These are phyloP conservation scores for Microtus pennsylvanicus DNA, from an alignment of 2,113 vertebrate species.

Conservation along the genomic window DNA sequence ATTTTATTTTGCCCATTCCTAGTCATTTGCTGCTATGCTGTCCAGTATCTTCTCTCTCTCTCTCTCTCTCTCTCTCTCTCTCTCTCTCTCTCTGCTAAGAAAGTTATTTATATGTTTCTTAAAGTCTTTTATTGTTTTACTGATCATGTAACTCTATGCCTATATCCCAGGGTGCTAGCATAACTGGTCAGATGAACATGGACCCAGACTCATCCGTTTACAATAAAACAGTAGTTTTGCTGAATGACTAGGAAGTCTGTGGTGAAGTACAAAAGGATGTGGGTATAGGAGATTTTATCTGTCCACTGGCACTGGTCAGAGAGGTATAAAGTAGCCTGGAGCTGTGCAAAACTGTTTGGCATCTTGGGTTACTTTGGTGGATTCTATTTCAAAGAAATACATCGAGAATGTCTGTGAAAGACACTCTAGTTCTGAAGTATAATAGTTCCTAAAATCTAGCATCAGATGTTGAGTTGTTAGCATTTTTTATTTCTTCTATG, in stretches of 20 bases:
- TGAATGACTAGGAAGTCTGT: not conserved
- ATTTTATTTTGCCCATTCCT: no score
- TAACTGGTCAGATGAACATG: not conserved
- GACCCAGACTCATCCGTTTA: not conserved
- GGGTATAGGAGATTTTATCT: not conserved
- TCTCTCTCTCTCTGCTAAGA: not conserved
- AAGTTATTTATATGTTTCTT: not conserved
- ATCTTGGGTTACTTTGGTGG: not conserved
- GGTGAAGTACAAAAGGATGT: not conserved
- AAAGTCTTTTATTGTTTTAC: not conserved
- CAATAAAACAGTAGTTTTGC: not conserved
- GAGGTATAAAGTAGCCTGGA: not conserved
- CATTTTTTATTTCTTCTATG: not conserved
- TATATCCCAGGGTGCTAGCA: not conserved
- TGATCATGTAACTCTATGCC: not conserved
- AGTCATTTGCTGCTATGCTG: no score
- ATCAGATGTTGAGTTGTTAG: not conserved
- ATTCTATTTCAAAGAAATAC: not conserved
- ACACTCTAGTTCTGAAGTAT: not conserved
- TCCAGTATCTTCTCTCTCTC: no score
- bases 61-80: no score
- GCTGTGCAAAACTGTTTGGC: not conserved
- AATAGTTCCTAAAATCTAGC: not conserved
- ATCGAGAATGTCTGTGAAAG: not conserved
- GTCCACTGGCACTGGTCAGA: not conserved